These are phyloP conservation scores for Drosophila melanogaster DNA, from an alignment of 1,140 invertebrate species.

Conservation along the genomic window Release_6_plus_ISO1_MT NT_037436.4:22630501-22631000, in stretches of 20 bases:
- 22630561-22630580: too few relatives aligned
- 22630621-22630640: neutral
- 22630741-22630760: conserved; percentile 53
- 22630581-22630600: too few relatives aligned
- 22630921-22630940: conserved; percentile 6
- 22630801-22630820: conserved; percentile 75
- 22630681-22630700: conserved; percentile 1
- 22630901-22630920: conserved; percentile 41
- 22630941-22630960: conserved; percentile 34
- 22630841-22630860: conserved; percentile 14
- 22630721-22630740: conserved; percentile 14
- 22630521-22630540: too few relatives aligned
- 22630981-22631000: conserved; percentile 78
- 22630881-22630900: conserved; percentile 27
- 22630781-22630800: conserved; percentile 81
- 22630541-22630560: too few relatives aligned
- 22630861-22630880: conserved; percentile 39
- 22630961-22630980: conserved; percentile 24
- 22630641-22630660: too few relatives aligned
- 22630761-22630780: conserved; percentile 71
- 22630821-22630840: conserved; percentile 45
- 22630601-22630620: too few relatives aligned
- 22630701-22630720: conserved; percentile 1
- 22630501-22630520: too few relatives aligned
- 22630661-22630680: neutral